Base-by-base conservation (phyloP, 2,888 invertebrate genomes). In the Melikaiella ostensackeni region DNA sequence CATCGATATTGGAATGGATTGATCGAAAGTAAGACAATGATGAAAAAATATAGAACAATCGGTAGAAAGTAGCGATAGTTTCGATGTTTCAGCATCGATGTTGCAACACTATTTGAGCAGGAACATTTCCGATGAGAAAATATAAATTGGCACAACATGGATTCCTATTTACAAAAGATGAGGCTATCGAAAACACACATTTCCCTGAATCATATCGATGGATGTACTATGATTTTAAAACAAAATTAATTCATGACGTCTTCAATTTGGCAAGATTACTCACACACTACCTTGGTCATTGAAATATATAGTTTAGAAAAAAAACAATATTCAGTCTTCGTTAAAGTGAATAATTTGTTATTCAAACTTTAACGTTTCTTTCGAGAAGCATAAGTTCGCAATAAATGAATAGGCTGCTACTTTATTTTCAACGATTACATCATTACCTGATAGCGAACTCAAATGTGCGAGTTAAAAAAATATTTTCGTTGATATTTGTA, bases 341-440 rank as follows among this genome's bases (percentile, higher is more conserved):
- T 30, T 19, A 9, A 11, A 70, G 27, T 70, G 46, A 70, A 27
- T 70, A 27, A 66, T 46, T 42, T 27, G 9, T 70, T 50, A 50
- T 46, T 27, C n/a, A 30, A 70, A 70, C 11, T 70, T 30, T 8
- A 8, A 30, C 50, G 66, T 50, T 46, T 46, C 30, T 1, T 70
- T 30, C 4, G 30, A 27, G 2, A 66, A 35, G 35, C 9, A 19
- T n/a, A 62, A 19, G n/a, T n/a, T 61, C 30, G 8, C 21, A 21
- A 24, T 59, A 27, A 35, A 11, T 21, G 5, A 35, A 63, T 21
- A 35, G n/a, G 35, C 21, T 9, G 5, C 3, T 42, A 42, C 16
- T 42, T 64, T 64, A 64, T 64, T 70, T 70, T 30, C 11, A 27
- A 24, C 19, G n/a, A 50, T 50, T 46, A 70, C 70, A n/a, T 70